phyloP scores from a whole-genome alignment of 2,888 invertebrate species.

The Netelia melanura region DNA sequence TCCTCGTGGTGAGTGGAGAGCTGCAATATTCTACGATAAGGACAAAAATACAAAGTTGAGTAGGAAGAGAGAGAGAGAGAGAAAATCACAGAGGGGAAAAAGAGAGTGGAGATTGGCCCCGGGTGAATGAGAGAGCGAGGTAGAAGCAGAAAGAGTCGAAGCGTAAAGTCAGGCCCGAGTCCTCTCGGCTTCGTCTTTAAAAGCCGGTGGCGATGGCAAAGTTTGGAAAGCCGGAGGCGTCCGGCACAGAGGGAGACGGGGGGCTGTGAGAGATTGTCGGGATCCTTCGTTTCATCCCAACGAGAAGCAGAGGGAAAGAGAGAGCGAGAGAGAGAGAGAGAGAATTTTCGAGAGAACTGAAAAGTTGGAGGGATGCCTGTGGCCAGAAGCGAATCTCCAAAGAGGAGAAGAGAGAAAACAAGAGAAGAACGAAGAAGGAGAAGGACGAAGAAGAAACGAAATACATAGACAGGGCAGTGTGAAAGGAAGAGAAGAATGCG shows the following conservation, averaged over 20 bases:
- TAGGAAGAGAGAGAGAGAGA: constrained; percentile 22
- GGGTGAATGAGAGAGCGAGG: constrained; percentile 6
- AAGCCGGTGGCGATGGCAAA: constrained; percentile 75
- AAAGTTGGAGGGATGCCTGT: constrained; percentile 67
- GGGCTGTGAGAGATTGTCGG: constrained; percentile 20
- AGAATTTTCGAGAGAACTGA: constrained; percentile 71
- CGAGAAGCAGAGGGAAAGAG: constrained; percentile 27
- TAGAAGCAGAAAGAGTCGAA: constrained; percentile 37
- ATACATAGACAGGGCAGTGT: constrained; percentile 37
- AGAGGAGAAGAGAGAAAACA: constrained; percentile 33
- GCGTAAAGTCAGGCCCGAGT: constrained; percentile 63
- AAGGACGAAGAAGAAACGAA: constrained; percentile 50
- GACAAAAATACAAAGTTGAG: constrained; percentile 29
- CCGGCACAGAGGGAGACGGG: constrained; percentile 39
- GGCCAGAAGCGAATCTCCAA: constrained; percentile 62
- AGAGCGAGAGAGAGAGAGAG: constrained; percentile 39
- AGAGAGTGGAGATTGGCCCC: constrained; percentile 41
- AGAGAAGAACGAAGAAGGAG: constrained; percentile 34
- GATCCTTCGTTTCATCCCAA: constrained; percentile 68
- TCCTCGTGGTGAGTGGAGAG: background rate
- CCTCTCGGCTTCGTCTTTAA: constrained; percentile 69
- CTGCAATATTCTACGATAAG: constrained; percentile 8
- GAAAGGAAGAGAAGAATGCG: constrained; percentile 55
- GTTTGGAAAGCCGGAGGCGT: constrained; percentile 77
- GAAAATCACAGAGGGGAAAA: constrained; percentile 22